Evolutionary conservation across 2,113 vertebrate species (phyloP).

Genomic region (Stercorarius parasiticus): DNA sequence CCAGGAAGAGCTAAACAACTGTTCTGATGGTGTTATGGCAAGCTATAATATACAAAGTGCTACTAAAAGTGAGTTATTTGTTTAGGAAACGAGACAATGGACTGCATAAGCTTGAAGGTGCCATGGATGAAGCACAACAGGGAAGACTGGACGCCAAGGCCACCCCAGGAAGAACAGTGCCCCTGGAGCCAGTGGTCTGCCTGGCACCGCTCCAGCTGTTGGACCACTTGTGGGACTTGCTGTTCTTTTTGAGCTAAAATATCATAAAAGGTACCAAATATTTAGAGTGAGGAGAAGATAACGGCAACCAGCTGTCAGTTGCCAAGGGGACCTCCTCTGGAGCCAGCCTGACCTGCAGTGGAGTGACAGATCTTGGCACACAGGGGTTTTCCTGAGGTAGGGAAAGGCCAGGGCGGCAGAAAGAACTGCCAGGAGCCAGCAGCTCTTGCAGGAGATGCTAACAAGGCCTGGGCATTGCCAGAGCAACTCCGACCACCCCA

Average conservation of each 20-base stretch:
- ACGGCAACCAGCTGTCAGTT: no score
- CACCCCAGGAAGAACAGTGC: constrained; percentile 67
- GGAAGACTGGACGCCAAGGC: constrained; percentile 70
- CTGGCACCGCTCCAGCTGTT: constrained; percentile 71
- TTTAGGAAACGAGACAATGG: constrained; percentile 74
- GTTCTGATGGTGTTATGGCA: neutral
- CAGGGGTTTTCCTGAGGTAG: neutral
- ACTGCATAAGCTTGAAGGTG: constrained; percentile 66
- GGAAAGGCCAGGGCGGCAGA: neutral
- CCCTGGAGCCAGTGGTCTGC: constrained; percentile 67
- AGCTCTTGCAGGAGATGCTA: neutral
- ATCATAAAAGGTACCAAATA: neutral
- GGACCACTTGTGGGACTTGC: constrained; percentile 70
- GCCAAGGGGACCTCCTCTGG: neutral
- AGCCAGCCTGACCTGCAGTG: neutral
- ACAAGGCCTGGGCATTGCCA: neutral
- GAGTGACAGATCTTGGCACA: neutral
- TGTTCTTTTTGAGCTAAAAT: neutral
- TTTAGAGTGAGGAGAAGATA: neutral
- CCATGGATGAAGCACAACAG: constrained; percentile 69
- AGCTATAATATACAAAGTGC: neutral
- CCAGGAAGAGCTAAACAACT: neutral
- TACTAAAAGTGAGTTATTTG: neutral
- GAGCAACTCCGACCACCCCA: neutral
- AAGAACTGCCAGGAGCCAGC: neutral